Conservation (phyloP, 2,113 vertebrate species). For the Glareola pratincola region DNA sequence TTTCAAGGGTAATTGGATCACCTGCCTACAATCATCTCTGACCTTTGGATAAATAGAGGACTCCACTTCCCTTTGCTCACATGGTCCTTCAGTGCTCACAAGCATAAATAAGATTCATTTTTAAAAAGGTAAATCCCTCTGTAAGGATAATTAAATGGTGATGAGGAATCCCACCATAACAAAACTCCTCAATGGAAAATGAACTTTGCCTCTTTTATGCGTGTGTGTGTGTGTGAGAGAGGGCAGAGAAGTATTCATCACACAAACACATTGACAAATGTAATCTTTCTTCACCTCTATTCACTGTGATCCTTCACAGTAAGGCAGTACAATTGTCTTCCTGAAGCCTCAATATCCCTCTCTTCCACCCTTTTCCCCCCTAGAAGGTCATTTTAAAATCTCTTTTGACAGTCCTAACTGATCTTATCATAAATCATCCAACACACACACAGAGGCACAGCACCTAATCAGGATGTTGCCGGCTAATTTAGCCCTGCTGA, state of each 20-base stretch:
- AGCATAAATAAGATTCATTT: slow-evolving; percentile 3
- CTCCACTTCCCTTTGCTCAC: neutral
- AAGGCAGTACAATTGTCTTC: neutral
- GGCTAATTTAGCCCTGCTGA: slow-evolving; percentile 47
- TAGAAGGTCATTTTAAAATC: slow-evolving; percentile 7
- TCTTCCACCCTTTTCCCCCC: neutral
- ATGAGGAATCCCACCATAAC: neutral
- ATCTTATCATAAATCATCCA: neutral
- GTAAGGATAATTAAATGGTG: slow-evolving; percentile 39
- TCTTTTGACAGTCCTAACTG: neutral
- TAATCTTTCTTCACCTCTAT: slow-evolving; percentile 6
- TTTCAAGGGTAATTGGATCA: neutral
- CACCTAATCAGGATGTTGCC: slow-evolving; percentile 27
- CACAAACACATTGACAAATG: neutral
- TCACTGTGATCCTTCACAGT: neutral
- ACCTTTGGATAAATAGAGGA: slow-evolving; percentile 22
- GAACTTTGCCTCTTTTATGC: slow-evolving; percentile 12
- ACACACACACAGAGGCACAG: neutral
- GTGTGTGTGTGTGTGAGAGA: neutral
- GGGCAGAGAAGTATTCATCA: neutral
- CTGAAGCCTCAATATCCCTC: neutral
- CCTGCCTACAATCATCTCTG: slow-evolving; percentile 2
- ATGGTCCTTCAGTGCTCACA: neutral
- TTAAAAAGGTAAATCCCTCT: slow-evolving; percentile 16
- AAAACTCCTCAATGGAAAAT: slow-evolving; percentile 23